A percentile compares a stretch with the other conserved stretches of the same genome.
These are phyloP conservation scores for Drosophila quinaria DNA, from an alignment of 2,888 invertebrate species.

Conservation along the genomic window DNA sequence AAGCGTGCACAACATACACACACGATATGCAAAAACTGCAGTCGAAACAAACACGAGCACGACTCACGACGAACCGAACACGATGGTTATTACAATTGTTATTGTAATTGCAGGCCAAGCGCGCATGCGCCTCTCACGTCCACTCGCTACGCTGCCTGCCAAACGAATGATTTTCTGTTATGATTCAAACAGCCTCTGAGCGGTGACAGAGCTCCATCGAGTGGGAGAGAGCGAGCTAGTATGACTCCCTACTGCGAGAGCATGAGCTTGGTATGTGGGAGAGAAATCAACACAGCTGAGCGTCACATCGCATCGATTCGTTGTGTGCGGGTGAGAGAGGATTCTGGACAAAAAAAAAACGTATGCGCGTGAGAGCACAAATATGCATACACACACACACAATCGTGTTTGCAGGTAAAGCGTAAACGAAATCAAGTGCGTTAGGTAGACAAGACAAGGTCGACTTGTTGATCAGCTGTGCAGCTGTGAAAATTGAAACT, in stretches of 20 bases:
- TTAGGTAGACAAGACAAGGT: conserved; percentile 12
- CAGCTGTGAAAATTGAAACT: background rate
- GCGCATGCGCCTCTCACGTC: conserved; percentile 78
- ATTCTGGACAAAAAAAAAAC: conserved; percentile 19
- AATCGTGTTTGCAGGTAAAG: conserved; percentile 32
- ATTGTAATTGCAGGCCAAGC: conserved; percentile 58
- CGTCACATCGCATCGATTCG: conserved; percentile 5
- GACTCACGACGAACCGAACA: conserved; percentile 31
- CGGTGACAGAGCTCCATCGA: conserved; percentile 1
- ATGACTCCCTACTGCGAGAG: background rate
- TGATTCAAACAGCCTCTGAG: conserved; percentile 31
- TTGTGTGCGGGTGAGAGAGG: conserved; percentile 57
- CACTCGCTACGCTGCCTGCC: conserved; percentile 63
- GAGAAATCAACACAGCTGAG: conserved; percentile 55
- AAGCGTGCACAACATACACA: conserved; percentile 50
- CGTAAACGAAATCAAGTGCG: conserved; percentile 65
- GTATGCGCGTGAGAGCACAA: conserved; percentile 28
- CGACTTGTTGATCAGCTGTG: conserved; percentile 26
- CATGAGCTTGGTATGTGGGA: conserved; percentile 33
- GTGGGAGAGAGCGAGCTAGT: conserved; percentile 11
- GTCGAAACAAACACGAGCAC: conserved; percentile 31
- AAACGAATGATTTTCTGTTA: conserved; percentile 63
- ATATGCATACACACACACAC: background rate
- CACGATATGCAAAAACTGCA: conserved; percentile 63
- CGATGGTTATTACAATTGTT: conserved; percentile 35